phyloP scores from a whole-genome alignment of 2,888 invertebrate species.

The Meiosimyza decipiens region DNA sequence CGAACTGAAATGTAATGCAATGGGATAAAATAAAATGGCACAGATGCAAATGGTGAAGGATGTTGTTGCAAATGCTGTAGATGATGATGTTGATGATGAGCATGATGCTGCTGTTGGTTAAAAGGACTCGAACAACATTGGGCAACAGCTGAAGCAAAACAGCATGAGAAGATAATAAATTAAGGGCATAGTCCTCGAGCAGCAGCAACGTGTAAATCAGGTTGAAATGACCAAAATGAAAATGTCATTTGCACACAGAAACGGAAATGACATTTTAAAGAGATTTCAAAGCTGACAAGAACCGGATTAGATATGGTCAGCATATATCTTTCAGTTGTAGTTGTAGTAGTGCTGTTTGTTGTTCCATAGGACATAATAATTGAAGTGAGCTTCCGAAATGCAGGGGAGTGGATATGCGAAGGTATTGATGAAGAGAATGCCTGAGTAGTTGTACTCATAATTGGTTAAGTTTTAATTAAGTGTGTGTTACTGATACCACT shows the following conservation, averaged over 20 bases:
- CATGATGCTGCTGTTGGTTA: too few relatives aligned
- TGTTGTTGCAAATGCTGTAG: background rate
- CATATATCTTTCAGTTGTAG: background rate
- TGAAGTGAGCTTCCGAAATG: too few relatives aligned
- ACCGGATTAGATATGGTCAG: slow-evolving; percentile 10
- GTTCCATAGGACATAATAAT: too few relatives aligned
- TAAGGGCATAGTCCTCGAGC: slow-evolving; percentile 45
- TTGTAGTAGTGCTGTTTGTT: too few relatives aligned
- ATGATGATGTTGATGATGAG: too few relatives aligned
- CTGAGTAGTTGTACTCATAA: background rate
- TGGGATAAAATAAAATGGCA: slow-evolving; percentile 12
- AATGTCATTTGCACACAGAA: slow-evolving; percentile 28
- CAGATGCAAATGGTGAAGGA: slow-evolving; percentile 3
- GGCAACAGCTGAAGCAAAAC: slow-evolving; percentile 43
- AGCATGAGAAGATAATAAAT: slow-evolving; percentile 55
- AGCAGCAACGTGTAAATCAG: slow-evolving; percentile 25
- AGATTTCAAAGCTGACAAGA: slow-evolving; percentile 20
- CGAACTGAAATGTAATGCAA: slow-evolving; percentile 14
- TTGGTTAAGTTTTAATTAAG: background rate
- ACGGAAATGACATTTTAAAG: slow-evolving; percentile 26
- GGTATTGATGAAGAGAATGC: background rate
- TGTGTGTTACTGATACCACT: background rate
- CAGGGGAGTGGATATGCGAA: too few relatives aligned
- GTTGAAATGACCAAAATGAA: slow-evolving; percentile 26
- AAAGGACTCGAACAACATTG: slow-evolving; percentile 41